Evolutionary conservation across 2,888 invertebrate genomes (phyloP).

Genomic region (Eilema griseolum): DNA sequence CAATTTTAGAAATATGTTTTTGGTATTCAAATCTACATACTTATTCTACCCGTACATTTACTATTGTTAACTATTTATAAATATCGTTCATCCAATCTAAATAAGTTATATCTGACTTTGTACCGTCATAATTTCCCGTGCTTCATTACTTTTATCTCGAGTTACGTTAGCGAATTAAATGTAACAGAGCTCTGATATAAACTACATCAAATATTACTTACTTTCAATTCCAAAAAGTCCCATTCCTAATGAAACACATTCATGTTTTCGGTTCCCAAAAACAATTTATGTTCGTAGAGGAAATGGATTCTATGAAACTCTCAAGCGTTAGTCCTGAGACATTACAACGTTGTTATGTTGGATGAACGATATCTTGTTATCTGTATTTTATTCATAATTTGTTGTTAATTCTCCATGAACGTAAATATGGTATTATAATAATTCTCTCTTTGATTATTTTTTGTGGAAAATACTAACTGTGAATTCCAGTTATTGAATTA

Average conservation of each 20-base stretch:
- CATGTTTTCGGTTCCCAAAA: neutral
- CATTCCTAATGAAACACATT: neutral
- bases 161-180: too few relatives aligned
- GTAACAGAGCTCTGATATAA: neutral
- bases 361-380: conserved; percentile 13
- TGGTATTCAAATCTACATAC: neutral
- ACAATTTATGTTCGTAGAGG: neutral
- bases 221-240: neutral
- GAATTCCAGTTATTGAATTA: neutral
- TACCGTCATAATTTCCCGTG: neutral
- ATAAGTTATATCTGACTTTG: neutral
- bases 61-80: conserved; percentile 20
- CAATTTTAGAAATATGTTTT: neutral
- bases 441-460: conserved; percentile 28
- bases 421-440: conserved; percentile 20
- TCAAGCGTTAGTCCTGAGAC: neutral
- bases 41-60: conserved; percentile 24
- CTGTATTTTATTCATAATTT: conserved; percentile 23
- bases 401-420: conserved; percentile 57
- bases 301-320: neutral
- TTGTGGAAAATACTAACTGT: conserved; percentile 36
- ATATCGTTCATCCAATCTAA: conserved; percentile 1
- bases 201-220: neutral
- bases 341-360: neutral
- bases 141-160: too few relatives aligned